Base-by-base conservation (phyloP, 1,140 invertebrate species). In the Hyphantria cunea region DNA sequence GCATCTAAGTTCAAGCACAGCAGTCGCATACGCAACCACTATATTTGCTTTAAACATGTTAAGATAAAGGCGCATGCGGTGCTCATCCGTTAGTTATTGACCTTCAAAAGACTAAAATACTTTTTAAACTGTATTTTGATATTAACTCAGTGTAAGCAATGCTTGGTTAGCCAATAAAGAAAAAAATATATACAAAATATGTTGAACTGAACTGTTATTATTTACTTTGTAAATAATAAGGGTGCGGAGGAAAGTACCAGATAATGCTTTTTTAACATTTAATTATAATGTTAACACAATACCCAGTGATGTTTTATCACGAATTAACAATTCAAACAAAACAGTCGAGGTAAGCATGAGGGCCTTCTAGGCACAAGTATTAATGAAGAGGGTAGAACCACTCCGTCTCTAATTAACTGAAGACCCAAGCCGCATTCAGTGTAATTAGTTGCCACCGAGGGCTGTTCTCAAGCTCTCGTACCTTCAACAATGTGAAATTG, bases 381-480 rank as follows among this genome's bases (percentile, higher is more conserved):
- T 90, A 88, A 90, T 90, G 87, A 88, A 86, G 84, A 89, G 87
- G 84, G 84, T 87, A 82, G 86, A 79, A 76, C 79, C 82, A 81
- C 83, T 86, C 80, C 67, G 78, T 76, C 82, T 90, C 86, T 90
- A 90, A 90, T 90, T 90, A 90, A 90, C 83, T 80, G 82, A 83
- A 84, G 84, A 81, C 81, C 84, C 81, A 75, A 72, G 80, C 84
- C 84, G 80, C 82, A 87, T 86, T 84, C 77, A 74, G 70, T 72
- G 80, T 89, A 90, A 89, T 90, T 87, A 89, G 83, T 87, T 87
- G 78, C 80, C 85, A 86, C 77, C 66, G 81, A 86, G 80, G 81
- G 75, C 78, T 81, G 76, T 86, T 88, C 84, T 84, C 84, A 89
- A 80, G 84, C 77, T 80, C 73, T 84, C 72, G 77, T 82, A 76